These are phyloP conservation scores for Xenopus borealis DNA, from an alignment of 2,113 vertebrate genomes.

Conservation along the genomic window DNA sequence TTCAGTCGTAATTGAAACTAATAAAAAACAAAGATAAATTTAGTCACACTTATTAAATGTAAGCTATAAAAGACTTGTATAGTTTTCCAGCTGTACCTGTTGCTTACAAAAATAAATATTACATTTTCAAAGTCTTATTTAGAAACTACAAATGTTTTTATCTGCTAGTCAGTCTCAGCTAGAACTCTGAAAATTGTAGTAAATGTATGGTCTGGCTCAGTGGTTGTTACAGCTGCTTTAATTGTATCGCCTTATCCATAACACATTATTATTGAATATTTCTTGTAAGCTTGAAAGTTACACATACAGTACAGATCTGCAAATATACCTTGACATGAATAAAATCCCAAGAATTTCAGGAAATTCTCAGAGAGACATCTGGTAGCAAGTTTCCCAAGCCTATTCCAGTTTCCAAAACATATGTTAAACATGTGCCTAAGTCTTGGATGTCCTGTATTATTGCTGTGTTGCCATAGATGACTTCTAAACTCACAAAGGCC, in stretches of 20 bases:
- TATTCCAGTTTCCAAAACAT: constrained; percentile 18
- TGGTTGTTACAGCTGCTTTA: constrained; percentile 22
- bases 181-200: constrained; percentile 1
- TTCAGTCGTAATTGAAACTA: no score
- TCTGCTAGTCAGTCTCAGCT: not conserved
- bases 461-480: not conserved
- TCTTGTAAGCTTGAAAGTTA: constrained; percentile 1
- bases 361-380: constrained; percentile 39
- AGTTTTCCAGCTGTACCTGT: no score
- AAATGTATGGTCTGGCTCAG: not conserved
- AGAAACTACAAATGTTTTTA: no score
- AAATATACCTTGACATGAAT: not conserved
- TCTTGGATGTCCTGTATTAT: not conserved
- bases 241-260: constrained; percentile 20
- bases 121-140: no score
- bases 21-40: no score
- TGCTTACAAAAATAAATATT: no score
- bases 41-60: no score
- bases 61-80: no score
- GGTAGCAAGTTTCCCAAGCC: constrained; percentile 28
- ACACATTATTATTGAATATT: not conserved
- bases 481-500: not conserved
- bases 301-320: constrained; percentile 16
- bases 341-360: constrained; percentile 39
- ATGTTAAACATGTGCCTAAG: constrained; percentile 31